These are phyloP conservation scores for Tylochromis polylepis DNA, from an alignment of 2,113 vertebrate genomes.

Conservation along the genomic window DNA sequence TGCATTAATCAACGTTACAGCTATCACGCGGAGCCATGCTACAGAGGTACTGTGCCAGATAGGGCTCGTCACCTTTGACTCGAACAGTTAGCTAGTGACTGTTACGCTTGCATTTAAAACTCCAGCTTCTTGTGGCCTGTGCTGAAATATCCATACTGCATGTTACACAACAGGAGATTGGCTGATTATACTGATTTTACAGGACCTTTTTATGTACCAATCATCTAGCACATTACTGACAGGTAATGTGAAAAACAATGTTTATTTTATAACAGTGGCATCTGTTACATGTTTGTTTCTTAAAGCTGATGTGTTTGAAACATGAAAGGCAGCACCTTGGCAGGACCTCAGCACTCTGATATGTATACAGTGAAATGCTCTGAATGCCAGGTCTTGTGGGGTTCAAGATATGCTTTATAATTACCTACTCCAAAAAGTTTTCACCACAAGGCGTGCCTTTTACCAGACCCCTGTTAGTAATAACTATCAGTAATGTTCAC, in stretches of 20 bases:
- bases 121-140: background rate
- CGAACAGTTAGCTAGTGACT: fast-evolving
- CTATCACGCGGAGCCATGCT: slow-evolving; percentile 85
- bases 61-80: background rate
- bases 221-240: background rate
- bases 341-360: background rate
- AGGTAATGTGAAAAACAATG: no score
- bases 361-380: background rate
- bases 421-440: fast-evolving
- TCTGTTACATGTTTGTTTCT: background rate
- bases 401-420: background rate
- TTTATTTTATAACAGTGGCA: background rate
- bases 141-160: background rate
- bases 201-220: background rate
- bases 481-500: background rate
- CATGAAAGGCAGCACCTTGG: background rate
- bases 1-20: slow-evolving; percentile 86
- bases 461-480: background rate
- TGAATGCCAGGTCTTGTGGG: background rate
- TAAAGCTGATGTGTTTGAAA: background rate
- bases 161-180: background rate
- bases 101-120: background rate
- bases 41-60: slow-evolving; percentile 83
- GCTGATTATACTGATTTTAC: background rate
- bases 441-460: background rate